phyloP scores from a whole-genome alignment of 2,113 vertebrate genomes.

The Marmota monax region DNA sequence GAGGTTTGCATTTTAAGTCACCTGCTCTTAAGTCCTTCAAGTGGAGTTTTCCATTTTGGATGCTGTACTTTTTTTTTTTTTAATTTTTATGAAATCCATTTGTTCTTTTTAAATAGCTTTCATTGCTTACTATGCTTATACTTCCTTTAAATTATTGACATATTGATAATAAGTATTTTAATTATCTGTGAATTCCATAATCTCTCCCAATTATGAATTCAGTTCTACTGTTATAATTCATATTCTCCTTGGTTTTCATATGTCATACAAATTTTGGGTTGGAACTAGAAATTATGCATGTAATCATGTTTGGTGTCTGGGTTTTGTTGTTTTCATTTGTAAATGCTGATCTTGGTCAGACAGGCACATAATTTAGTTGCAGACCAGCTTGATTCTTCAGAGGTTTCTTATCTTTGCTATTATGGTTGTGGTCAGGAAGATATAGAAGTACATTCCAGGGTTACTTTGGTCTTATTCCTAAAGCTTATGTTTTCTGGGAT shows the following conservation, averaged over 20 bases:
- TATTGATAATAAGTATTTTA: conserved; percentile 12
- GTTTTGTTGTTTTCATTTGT: not conserved
- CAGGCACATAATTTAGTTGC: not conserved
- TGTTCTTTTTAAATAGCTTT: not conserved
- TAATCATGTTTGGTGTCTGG: not conserved
- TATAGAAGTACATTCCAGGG: not conserved
- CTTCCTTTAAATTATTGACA: conserved; percentile 25
- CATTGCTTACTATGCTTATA: not conserved
- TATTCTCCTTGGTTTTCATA: not conserved
- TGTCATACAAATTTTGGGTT: not conserved
- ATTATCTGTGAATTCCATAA: not conserved
- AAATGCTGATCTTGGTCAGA: not conserved
- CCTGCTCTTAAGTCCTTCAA: not conserved
- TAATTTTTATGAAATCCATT: not conserved
- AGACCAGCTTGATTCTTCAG: not conserved
- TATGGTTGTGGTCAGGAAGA: not conserved
- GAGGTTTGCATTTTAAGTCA: not conserved
- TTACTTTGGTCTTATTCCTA: not conserved
- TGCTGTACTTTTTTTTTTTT: not conserved
- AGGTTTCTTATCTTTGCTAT: not conserved
- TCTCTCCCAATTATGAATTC: not conserved
- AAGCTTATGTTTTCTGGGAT: not conserved
- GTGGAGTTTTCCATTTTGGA: not conserved
- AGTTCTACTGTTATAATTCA: not conserved
- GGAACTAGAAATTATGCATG: not conserved